Conservation (phyloP, 2,113 vertebrate genomes). For the Elephantulus edwardii region DNA sequence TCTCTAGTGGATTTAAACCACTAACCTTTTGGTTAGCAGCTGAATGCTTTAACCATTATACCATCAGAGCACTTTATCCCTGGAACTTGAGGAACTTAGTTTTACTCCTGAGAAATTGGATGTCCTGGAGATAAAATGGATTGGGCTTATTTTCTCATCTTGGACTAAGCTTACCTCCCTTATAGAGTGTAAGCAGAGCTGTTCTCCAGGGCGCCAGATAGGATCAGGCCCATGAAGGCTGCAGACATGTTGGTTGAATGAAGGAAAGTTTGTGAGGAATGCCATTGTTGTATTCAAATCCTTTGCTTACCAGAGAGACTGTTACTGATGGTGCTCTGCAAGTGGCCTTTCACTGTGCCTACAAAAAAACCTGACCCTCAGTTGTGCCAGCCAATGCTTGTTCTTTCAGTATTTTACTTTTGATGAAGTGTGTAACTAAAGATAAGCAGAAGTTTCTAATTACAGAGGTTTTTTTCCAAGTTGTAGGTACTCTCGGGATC, state of each 20-base stretch:
- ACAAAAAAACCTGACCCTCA: not conserved
- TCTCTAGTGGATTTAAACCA: not conserved
- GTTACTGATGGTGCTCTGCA: not conserved
- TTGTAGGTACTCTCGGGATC: conserved; percentile 7
- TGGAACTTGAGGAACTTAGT: not conserved
- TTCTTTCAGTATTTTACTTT: conserved; percentile 43
- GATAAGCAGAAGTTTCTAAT: conserved; percentile 48
- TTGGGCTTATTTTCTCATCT: not conserved
- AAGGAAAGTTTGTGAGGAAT: not conserved
- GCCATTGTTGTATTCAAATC: not conserved
- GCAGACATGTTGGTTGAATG: not conserved
- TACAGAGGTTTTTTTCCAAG: conserved; percentile 34
- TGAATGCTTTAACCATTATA: not conserved
- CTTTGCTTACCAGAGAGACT: not conserved
- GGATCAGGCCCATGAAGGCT: not conserved
- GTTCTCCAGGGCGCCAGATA: not conserved
- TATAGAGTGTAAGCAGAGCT: not conserved
- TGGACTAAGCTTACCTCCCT: too few species aligned
- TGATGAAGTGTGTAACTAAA: conserved; percentile 42
- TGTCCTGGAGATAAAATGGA: not conserved
- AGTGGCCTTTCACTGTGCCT: not conserved
- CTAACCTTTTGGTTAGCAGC: not conserved
- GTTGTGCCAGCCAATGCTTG: not conserved
- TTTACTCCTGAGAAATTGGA: conserved; percentile 32
- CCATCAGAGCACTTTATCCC: not conserved